A percentile compares a stretch with the other conserved stretches of the same genome.
phyloP scores from a whole-genome alignment of 1,140 invertebrate species.

The Pinna nobilis region DNA sequence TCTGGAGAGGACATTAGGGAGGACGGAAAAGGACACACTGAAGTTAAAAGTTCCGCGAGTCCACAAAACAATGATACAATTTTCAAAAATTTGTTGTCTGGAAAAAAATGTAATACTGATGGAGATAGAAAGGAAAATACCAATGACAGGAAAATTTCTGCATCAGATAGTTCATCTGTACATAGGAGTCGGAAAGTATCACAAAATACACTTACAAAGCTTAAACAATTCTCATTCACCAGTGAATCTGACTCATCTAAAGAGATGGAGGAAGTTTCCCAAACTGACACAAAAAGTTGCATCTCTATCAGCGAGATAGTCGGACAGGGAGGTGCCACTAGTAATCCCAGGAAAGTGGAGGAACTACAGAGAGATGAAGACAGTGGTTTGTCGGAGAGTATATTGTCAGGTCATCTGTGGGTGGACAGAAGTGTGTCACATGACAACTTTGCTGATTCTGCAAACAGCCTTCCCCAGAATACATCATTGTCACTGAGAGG shows the following conservation, averaged over 20 bases:
- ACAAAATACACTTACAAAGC: constrained; percentile 37
- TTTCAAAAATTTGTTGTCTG: not conserved
- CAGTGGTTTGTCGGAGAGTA: constrained; percentile 33
- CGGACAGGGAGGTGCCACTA: not conserved
- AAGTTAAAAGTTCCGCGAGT: not conserved
- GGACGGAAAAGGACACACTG: not conserved
- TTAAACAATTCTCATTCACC: constrained; percentile 45
- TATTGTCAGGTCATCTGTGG: constrained; percentile 40
- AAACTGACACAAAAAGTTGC: not conserved
- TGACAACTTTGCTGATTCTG: not conserved
- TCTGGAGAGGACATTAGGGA: no score
- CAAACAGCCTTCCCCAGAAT: no score
- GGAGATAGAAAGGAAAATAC: not conserved
- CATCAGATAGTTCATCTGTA: not conserved
- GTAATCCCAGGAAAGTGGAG: not conserved
- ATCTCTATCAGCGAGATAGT: not conserved
- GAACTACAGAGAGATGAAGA: not conserved
- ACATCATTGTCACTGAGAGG: no score
- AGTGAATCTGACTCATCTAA: constrained; percentile 1
- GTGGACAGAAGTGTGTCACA: not conserved
- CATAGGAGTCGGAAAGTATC: constrained; percentile 11
- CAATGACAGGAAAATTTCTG: not conserved
- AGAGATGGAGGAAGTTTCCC: no score
- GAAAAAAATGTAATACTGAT: not conserved
- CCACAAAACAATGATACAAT: not conserved